Evolutionary conservation across 2,797 vertebrate species (phyloP).

Genomic region (Xyrichtys novacula): DNA sequence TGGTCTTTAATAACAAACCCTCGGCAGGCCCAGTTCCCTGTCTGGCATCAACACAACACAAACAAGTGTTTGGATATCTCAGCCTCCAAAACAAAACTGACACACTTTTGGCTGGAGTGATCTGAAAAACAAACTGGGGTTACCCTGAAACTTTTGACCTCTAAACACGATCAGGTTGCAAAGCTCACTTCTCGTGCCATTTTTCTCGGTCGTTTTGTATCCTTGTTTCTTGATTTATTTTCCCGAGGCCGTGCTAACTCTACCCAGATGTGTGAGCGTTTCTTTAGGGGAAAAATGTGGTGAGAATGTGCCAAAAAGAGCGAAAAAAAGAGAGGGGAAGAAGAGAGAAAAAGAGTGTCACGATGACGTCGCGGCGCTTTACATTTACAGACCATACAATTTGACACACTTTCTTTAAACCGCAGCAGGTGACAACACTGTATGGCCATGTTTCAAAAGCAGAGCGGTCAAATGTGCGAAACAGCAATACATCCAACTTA

Average conservation of each 20-base stretch:
- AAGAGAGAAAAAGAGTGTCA: conserved; percentile 32
- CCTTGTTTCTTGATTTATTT: conserved; percentile 72
- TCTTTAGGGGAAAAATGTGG: conserved; percentile 54
- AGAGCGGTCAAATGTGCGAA: conserved; percentile 24
- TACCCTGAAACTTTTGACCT: conserved; percentile 59
- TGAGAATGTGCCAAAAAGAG: conserved; percentile 43
- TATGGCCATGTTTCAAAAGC: conserved; percentile 50
- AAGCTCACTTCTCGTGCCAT: conserved; percentile 40
- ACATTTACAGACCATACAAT: conserved; percentile 47
- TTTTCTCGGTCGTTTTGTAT: conserved; percentile 55
- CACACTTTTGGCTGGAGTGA: conserved; percentile 35
- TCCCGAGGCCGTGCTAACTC: conserved; percentile 65
- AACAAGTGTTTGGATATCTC: conserved; percentile 23
- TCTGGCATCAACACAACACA: conserved; percentile 7
- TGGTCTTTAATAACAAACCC: not conserved
- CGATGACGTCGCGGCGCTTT: conserved; percentile 51
- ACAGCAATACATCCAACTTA: conserved; percentile 29
- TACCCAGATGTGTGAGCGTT: conserved; percentile 73
- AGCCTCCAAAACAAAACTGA: conserved; percentile 50
- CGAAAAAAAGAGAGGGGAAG: conserved; percentile 29
- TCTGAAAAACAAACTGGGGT: conserved; percentile 39
- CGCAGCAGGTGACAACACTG: conserved; percentile 15
- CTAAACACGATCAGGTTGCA: conserved; percentile 61
- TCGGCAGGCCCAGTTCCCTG: not conserved
- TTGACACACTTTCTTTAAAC: conserved; percentile 58